A percentile compares a stretch with the other conserved stretches of the same genome.
phyloP scores from a whole-genome alignment of 1,140 invertebrate genomes.

The Triops longicaudatus region DNA sequence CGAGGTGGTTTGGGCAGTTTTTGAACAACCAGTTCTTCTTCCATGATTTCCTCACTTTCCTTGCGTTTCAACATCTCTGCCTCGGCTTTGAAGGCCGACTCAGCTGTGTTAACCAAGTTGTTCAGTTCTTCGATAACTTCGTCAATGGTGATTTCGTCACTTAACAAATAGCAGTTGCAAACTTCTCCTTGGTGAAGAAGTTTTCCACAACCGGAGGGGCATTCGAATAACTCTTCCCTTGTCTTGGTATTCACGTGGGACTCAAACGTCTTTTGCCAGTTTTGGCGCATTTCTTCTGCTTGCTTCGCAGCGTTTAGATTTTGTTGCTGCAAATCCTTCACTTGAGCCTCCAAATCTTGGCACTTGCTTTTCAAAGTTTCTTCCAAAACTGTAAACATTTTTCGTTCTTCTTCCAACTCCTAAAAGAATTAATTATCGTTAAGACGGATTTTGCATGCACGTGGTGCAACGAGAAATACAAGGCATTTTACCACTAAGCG shows the following conservation, averaged over 20 bases:
- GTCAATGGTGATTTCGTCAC: conserved; percentile 74
- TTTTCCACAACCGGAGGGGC: background rate
- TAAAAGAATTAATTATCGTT: background rate
- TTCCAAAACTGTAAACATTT: background rate
- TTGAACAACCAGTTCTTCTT: conserved; percentile 1
- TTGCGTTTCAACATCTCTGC: conserved; percentile 30
- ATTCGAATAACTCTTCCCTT: background rate
- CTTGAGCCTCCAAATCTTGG: background rate
- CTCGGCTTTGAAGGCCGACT: conserved; percentile 53
- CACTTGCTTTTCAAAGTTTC: background rate
- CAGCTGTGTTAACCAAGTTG: conserved; percentile 74
- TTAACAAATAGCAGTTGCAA: background rate
- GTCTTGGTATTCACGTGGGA: background rate
- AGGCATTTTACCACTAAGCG: conserved; percentile 1
- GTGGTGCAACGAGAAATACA: too few species aligned
- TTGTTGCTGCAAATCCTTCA: background rate
- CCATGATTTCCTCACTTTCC: conserved; percentile 18
- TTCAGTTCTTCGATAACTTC: conserved; percentile 75
- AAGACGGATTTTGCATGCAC: background rate
- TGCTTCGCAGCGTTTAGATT: background rate
- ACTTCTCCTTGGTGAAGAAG: background rate
- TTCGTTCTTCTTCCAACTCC: background rate
- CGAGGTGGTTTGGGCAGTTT: conserved; percentile 18
- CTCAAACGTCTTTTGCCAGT: background rate
- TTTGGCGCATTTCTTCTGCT: background rate